These are phyloP conservation scores for Drosophila baimaii DNA, from an alignment of 1,140 invertebrate species.

Conservation along the genomic window DNA sequence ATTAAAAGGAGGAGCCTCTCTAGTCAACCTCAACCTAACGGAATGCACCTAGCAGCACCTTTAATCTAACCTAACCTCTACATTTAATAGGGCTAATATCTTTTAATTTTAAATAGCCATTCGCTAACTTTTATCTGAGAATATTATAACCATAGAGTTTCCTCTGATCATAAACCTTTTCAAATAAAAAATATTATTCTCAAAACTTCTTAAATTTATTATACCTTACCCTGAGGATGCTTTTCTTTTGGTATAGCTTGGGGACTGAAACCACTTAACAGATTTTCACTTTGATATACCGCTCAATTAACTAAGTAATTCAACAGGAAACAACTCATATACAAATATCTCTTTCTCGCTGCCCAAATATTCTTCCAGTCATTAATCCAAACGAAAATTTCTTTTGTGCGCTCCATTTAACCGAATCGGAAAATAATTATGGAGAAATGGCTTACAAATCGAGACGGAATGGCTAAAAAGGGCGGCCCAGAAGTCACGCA, in stretches of 20 bases:
- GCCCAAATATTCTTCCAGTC: conserved; percentile 59
- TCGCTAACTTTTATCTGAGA: neutral
- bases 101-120: neutral
- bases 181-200: neutral
- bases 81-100: neutral
- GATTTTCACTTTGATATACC: conserved; percentile 66
- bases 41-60: too few species aligned
- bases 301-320: conserved; percentile 76
- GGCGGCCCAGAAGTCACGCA: conserved; percentile 53
- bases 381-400: conserved; percentile 69
- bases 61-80: neutral
- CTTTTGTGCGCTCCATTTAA: conserved; percentile 73
- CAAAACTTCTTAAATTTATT: neutral
- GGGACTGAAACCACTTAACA: conserved; percentile 10
- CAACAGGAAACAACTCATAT: conserved; percentile 70
- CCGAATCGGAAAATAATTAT: conserved; percentile 71
- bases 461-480: conserved; percentile 55
- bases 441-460: conserved; percentile 64
- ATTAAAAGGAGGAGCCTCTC: too few species aligned
- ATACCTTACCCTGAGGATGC: neutral
- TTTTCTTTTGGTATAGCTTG: conserved; percentile 10
- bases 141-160: neutral
- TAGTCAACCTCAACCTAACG: neutral
- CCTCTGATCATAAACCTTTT: neutral
- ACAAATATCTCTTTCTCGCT: conserved; percentile 10